Evolutionary conservation across 2,113 vertebrate genomes (phyloP).

Genomic region (Pelodiscus sinensis): DNA sequence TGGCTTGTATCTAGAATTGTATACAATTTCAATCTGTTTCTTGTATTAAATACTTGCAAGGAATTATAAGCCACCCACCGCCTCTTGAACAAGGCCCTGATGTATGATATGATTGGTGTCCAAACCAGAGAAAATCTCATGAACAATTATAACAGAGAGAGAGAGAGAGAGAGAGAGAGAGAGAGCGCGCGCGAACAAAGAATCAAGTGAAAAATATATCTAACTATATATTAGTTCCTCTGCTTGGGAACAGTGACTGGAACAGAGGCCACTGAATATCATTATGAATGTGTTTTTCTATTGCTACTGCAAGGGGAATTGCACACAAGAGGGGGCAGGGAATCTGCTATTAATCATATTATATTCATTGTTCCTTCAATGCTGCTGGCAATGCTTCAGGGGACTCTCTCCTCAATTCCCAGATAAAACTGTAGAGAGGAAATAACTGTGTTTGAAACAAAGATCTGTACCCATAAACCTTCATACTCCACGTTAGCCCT

Average conservation of each 20-base stretch:
- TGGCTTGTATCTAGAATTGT: not conserved
- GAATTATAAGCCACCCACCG: not conserved
- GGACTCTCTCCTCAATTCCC: constrained; percentile 6
- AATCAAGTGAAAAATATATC: constrained; percentile 17
- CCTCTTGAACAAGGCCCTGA: not conserved
- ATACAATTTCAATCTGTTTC: not conserved
- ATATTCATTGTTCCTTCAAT: constrained; percentile 57
- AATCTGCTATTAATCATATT: constrained; percentile 66
- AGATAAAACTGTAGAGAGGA: constrained; percentile 8
- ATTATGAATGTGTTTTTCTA: constrained; percentile 54
- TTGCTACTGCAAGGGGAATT: constrained; percentile 34
- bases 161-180: no score
- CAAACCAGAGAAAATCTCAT: not conserved
- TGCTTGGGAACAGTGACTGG: constrained; percentile 50
- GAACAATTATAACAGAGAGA: constrained; percentile 13
- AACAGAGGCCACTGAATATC: constrained; percentile 51
- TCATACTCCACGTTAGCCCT: not conserved
- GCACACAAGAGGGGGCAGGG: constrained; percentile 45
- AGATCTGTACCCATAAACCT: not conserved
- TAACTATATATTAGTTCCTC: constrained; percentile 30
- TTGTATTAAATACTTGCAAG: not conserved
- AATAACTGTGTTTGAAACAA: not conserved
- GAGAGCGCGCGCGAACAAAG: no score
- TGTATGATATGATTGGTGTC: not conserved
- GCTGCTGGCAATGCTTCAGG: constrained; percentile 28